phyloP scores from a whole-genome alignment of 2,888 invertebrate species.

The Drosophila flavopinicola region DNA sequence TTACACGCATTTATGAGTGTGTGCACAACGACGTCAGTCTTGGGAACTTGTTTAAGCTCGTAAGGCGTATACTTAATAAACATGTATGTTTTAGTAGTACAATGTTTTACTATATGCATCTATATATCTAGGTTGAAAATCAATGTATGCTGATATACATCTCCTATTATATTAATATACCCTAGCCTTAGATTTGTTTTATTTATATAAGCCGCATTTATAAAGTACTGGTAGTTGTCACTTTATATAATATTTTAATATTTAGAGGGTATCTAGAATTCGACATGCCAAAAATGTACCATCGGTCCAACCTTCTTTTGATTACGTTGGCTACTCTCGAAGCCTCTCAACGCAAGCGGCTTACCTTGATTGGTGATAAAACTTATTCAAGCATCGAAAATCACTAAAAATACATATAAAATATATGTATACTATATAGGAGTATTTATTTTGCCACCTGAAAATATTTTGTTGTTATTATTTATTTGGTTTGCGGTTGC shows the following conservation, averaged over 20 bases:
- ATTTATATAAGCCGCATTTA: too few relatives aligned
- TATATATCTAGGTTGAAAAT: neutral
- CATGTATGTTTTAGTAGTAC: slow-evolving; percentile 10
- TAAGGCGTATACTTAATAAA: slow-evolving; percentile 10
- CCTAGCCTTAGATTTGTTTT: neutral
- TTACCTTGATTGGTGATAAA: slow-evolving; percentile 80
- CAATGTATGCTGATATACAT: neutral
- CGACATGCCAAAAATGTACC: neutral
- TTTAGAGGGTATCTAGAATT: slow-evolving; percentile 2
- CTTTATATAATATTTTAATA: too few relatives aligned
- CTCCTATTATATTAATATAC: neutral
- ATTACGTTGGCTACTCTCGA: neutral
- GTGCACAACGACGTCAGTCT: slow-evolving; percentile 5
- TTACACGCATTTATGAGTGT: neutral
- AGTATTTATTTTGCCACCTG: slow-evolving; percentile 7
- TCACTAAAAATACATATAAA: slow-evolving; percentile 15
- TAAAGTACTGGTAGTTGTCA: too few relatives aligned
- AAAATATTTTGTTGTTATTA: slow-evolving; percentile 7
- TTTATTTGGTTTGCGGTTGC: slow-evolving; percentile 16
- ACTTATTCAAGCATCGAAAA: slow-evolving; percentile 67
- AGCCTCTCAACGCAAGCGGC: slow-evolving; percentile 36
- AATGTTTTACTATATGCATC: too few relatives aligned
- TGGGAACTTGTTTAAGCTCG: slow-evolving; percentile 58
- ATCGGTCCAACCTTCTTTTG: neutral
- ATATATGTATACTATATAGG: slow-evolving; percentile 1